These are phyloP conservation scores for Tenthredo livida DNA, from an alignment of 2,888 invertebrate genomes.

Conservation along the genomic window DNA sequence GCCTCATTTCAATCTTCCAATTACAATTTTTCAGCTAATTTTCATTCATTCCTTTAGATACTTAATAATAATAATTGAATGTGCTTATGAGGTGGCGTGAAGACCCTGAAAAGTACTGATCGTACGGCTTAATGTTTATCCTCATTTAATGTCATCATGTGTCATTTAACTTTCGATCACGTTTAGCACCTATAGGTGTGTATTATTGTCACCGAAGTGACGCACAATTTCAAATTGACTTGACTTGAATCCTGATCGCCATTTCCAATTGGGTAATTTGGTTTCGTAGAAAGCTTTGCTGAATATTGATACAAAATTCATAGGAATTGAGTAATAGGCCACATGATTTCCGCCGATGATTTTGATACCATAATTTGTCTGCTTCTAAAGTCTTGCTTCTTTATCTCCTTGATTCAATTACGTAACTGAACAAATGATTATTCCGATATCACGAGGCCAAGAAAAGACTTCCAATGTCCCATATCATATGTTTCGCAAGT, in stretches of 20 bases:
- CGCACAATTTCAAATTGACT: neutral
- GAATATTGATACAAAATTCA: neutral
- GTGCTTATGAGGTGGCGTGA: neutral
- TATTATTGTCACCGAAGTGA: neutral
- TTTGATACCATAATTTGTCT: neutral
- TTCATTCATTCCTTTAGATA: no score
- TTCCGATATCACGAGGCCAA: neutral
- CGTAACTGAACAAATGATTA: neutral
- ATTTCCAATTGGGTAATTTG: neutral
- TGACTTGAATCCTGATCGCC: neutral
- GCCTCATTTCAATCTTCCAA: no score
- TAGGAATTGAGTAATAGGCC: neutral
- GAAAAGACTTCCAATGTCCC: neutral
- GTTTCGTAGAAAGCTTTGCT: neutral
- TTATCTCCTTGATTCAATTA: neutral
- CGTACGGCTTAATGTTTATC: no score
- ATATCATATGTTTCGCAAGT: neutral
- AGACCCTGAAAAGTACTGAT: no score
- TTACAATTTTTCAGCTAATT: no score
- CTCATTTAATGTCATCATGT: no score
- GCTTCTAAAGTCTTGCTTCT: neutral
- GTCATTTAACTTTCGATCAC: no score
- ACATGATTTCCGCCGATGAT: neutral
- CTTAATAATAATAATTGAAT: no score
- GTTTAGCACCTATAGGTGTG: no score